Conservation (phyloP, 2,797 vertebrate genomes). For the Hyperoplus immaculatus region DNA sequence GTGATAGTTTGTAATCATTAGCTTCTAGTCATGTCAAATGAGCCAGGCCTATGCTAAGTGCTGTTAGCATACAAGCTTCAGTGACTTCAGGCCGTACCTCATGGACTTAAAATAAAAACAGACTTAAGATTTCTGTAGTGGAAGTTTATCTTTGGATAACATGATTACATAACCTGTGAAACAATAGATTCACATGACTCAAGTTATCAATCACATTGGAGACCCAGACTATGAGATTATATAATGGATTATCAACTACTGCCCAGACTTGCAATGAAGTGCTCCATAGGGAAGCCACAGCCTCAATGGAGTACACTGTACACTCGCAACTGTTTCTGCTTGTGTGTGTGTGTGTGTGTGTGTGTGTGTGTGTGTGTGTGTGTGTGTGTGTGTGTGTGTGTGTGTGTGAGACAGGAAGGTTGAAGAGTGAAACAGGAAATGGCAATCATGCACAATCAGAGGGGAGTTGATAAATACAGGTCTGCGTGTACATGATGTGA, state of each 20-base stretch:
- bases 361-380: constrained; percentile 13
- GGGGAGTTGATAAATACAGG: constrained; percentile 46
- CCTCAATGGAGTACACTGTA: constrained; percentile 35
- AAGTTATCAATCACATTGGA: constrained; percentile 18
- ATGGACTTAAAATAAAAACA: constrained; percentile 17
- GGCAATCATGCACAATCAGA: constrained; percentile 64
- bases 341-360: background rate
- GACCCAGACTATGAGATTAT: constrained; percentile 32
- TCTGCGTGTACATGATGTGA: constrained; percentile 15
- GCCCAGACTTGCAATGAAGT: constrained; percentile 20
- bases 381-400: background rate
- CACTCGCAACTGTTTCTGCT: constrained; percentile 12
- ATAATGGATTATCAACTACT: constrained; percentile 37
- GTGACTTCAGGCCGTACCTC: constrained; percentile 9
- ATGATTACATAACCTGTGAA: background rate
- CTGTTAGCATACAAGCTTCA: constrained; percentile 3
- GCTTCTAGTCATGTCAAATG: constrained; percentile 25
- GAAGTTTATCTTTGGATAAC: constrained; percentile 15
- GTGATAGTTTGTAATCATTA: constrained; percentile 61
- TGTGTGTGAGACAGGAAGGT: constrained; percentile 55
- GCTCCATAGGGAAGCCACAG: constrained; percentile 14
- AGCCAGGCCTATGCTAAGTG: constrained; percentile 16
- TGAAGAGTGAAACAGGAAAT: constrained; percentile 68
- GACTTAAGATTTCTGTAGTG: constrained; percentile 8
- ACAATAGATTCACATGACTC: constrained; percentile 18